These are phyloP conservation scores for Stratiomys singularior DNA, from an alignment of 2,888 invertebrate species.

Conservation along the genomic window DNA sequence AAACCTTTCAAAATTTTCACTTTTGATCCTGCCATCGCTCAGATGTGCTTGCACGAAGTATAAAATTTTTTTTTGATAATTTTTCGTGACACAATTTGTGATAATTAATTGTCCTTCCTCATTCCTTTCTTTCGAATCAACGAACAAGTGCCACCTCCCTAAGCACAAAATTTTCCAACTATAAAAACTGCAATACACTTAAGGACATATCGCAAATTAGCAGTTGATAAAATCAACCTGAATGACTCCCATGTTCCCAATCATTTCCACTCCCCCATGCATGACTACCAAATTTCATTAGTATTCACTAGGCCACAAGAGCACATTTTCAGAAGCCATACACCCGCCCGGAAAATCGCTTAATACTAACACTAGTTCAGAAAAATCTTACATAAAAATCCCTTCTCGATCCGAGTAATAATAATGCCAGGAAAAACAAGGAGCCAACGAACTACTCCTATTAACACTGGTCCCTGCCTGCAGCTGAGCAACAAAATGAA, in stretches of 20 bases:
- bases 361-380: slow-evolving; percentile 1
- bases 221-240: not conserved
- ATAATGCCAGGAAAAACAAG: too few species aligned
- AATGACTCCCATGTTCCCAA: not conserved
- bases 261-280: not conserved
- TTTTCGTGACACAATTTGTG: too few species aligned
- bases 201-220: not conserved
- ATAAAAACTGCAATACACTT: not conserved
- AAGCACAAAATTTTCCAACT: not conserved
- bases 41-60: too few species aligned
- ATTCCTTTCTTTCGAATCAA: too few species aligned
- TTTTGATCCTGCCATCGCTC: too few species aligned
- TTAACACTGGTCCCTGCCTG: too few species aligned
- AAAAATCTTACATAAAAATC: not conserved
- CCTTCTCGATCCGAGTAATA: too few species aligned
- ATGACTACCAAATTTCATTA: not conserved
- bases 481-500: not conserved
- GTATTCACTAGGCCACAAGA: not conserved
- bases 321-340: not conserved
- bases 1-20: too few species aligned
- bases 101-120: too few species aligned
- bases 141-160: too few species aligned
- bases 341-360: not conserved
- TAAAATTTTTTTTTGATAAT: too few species aligned
- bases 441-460: too few species aligned